These are phyloP conservation scores for Drosophila prosaltans DNA, from an alignment of 1,140 invertebrate species.

Conservation along the genomic window DNA sequence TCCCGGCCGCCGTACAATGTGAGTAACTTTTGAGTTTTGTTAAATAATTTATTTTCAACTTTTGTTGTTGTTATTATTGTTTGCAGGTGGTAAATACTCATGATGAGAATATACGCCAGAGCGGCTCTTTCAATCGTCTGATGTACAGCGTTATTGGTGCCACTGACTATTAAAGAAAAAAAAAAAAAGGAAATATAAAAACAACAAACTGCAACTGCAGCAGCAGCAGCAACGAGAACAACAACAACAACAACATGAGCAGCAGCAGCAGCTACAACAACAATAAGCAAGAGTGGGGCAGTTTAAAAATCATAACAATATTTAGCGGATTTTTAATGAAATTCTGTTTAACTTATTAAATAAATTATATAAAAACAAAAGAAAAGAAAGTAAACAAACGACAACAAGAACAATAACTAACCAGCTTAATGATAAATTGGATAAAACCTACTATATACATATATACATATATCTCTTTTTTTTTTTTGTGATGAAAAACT, in stretches of 20 bases:
- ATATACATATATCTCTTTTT: neutral
- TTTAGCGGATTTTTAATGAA: conserved; percentile 80
- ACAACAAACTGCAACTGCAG: conserved; percentile 27
- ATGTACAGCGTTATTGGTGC: conserved; percentile 94
- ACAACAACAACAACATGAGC: conserved; percentile 33
- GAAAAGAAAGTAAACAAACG: conserved; percentile 49
- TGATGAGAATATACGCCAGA: conserved; percentile 93
- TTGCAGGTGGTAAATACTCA: conserved; percentile 82
- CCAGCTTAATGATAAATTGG: conserved; percentile 57
- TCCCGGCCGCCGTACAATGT: conserved; percentile 82
- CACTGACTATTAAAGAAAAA: conserved; percentile 86
- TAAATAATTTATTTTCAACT: neutral
- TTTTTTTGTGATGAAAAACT: conserved; percentile 39
- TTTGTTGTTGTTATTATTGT: neutral
- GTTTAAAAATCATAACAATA: conserved; percentile 65
- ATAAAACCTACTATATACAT: conserved; percentile 14
- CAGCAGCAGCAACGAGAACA: conserved; percentile 18
- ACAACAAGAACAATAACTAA: conserved; percentile 63
- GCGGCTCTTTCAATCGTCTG: conserved; percentile 94
- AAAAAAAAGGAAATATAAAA: conserved; percentile 30
- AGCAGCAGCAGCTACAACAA: conserved; percentile 34
- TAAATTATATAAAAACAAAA: conserved; percentile 64
- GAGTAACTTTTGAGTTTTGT: conserved; percentile 37
- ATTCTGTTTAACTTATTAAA: conserved; percentile 77
- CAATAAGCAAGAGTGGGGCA: conserved; percentile 51